These are phyloP conservation scores for Vanessa tameamea DNA, from an alignment of 1,140 invertebrate species.

Conservation along the genomic window DNA sequence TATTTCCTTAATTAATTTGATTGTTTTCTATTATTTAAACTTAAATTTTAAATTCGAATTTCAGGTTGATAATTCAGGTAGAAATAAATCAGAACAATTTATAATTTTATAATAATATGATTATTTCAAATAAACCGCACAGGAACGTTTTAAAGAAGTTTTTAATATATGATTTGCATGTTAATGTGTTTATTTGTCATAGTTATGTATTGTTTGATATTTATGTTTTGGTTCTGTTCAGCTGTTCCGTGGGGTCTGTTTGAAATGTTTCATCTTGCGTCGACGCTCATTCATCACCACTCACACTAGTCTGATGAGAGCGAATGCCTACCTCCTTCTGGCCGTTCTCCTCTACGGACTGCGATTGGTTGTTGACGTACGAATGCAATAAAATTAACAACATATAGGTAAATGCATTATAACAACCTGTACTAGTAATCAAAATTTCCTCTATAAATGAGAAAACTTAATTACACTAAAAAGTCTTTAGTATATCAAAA, in stretches of 20 bases:
- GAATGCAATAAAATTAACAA: slow-evolving; percentile 81
- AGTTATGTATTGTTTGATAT: background rate
- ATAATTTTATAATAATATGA: background rate
- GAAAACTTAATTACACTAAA: slow-evolving; percentile 70
- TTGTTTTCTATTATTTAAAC: background rate
- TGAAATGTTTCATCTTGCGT: slow-evolving; percentile 16
- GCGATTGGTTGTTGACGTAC: slow-evolving; percentile 79
- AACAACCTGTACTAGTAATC: slow-evolving; percentile 74
- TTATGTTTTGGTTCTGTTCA: background rate
- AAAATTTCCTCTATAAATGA: slow-evolving; percentile 64
- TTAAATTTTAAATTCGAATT: slow-evolving; percentile 4
- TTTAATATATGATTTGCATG: background rate
- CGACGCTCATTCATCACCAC: slow-evolving; percentile 45
- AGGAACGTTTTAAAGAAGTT: background rate
- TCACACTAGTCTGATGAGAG: slow-evolving; percentile 60
- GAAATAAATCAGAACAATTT: background rate
- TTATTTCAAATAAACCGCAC: slow-evolving; percentile 2
- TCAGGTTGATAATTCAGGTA: background rate
- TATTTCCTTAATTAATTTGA: background rate
- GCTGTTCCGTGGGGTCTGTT: background rate
- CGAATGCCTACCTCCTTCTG: slow-evolving; percentile 76
- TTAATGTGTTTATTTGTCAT: background rate
- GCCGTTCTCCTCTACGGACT: slow-evolving; percentile 79
- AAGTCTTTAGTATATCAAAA: slow-evolving; percentile 64
- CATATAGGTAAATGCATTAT: slow-evolving; percentile 79